Evolutionary conservation across 2,888 invertebrate genomes (phyloP).

Genomic region (Aleiodes leptofemur): DNA sequence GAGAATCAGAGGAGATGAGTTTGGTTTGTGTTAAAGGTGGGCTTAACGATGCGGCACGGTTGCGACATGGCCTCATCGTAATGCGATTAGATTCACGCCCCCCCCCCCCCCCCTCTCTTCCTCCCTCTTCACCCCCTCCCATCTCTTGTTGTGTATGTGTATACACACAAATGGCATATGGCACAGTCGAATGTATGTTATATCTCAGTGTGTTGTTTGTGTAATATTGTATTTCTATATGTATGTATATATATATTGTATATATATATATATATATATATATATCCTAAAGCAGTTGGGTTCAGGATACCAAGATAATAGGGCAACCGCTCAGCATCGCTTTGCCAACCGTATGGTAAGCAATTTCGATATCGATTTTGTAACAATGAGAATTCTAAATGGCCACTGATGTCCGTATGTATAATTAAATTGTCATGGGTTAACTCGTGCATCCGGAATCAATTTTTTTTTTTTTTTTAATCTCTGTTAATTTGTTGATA

Average conservation of each 20-base stretch:
- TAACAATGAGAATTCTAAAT: constrained; percentile 26
- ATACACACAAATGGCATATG: constrained; percentile 7
- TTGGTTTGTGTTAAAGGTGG: too few relatives aligned
- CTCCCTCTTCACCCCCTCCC: too few relatives aligned
- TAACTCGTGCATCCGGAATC: not conserved
- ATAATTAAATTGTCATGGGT: constrained; percentile 19
- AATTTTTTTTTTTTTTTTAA: too few relatives aligned
- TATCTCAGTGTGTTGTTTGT: constrained; percentile 32
- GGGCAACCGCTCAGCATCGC: constrained; percentile 24
- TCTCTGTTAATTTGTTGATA: too few relatives aligned
- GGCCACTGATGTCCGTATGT: constrained; percentile 5
- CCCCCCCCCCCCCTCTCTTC: too few relatives aligned
- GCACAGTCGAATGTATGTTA: constrained; percentile 14
- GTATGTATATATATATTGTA: not conserved
- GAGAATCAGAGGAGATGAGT: too few relatives aligned
- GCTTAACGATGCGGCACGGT: too few relatives aligned
- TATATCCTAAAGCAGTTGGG: constrained; percentile 25
- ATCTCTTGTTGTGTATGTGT: too few relatives aligned
- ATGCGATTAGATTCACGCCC: too few relatives aligned
- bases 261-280: not conserved
- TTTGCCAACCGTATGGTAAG: constrained; percentile 29
- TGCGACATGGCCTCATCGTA: too few relatives aligned
- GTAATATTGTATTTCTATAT: constrained; percentile 24
- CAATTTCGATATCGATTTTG: constrained; percentile 31
- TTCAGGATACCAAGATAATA: constrained; percentile 32